Evolutionary conservation across 2,888 invertebrate genomes (phyloP), one percentile per base, ranked within the genome.

Genomic region (Phymatocera aterrima): DNA sequence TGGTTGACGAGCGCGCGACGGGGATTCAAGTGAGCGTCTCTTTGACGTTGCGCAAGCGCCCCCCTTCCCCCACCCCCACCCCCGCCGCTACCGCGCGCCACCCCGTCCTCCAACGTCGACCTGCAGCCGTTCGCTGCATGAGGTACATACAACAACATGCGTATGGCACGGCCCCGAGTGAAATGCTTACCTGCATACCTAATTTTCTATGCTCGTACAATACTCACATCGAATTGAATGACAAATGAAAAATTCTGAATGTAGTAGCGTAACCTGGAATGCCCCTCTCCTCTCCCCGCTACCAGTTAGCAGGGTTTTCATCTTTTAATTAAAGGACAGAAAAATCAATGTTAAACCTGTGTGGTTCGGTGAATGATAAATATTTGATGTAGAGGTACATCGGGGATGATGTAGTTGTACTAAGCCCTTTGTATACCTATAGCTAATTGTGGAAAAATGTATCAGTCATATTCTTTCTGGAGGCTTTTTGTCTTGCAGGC

Each of bases 21-120:
- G 83, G 85, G 83, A 88, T 88, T 87, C 84, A 88, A 87, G 88
- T 86, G 87, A 85, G 84, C 87, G 86, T 85, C 84, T 21, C 43
- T 18, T 43, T 18, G 28, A 24, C 37, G 24, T 18, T 28, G 78
- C 72, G 72, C 72, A 57, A 60, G 78, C 78, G 70, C 78, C 68
- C 15, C 28, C 15, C 12, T n/a, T n/a, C n/a, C n/a, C n/a, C n/a
- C n/a, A n/a, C n/a, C n/a, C n/a, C n/a, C n/a, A n/a, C n/a, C n/a
- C n/a, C n/a, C n/a, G n/a, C n/a, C n/a, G n/a, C n/a, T n/a, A n/a
- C n/a, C n/a, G n/a, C n/a, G 78, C 78, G 70, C 78, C 68, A 3
- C 28, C 15, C 12, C 78, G 70, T 74, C 68, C 15, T 24, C 15
- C 12, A 28, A 57, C 28, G 28, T 6, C 21, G 8, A 3, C 10